Percentiles rank a stretch among this genome's conserved stretches.
Evolutionary conservation across 2,888 invertebrate genomes (phyloP).

Genomic region (Polymixis flavicincta): DNA sequence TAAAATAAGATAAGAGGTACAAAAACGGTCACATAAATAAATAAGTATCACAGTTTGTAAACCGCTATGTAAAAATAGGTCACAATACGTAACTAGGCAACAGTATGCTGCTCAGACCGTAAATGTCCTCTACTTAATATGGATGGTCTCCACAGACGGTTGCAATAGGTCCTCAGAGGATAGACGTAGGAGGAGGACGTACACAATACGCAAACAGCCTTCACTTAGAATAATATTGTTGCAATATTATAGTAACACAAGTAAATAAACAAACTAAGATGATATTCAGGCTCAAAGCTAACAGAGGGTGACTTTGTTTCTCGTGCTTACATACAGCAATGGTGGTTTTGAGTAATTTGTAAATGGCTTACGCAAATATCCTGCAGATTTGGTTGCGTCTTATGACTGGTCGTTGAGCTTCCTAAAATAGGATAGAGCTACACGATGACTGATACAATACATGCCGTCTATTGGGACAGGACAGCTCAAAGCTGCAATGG

Average conservation of each 20-base stretch:
- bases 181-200: not conserved
- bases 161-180: constrained; percentile 36
- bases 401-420: too few species aligned
- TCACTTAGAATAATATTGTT: constrained; percentile 32
- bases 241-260: not conserved
- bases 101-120: not conserved
- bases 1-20: too few species aligned
- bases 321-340: too few species aligned
- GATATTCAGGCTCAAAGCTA: not conserved
- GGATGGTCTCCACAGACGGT: constrained; percentile 21
- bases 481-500: too few species aligned
- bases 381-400: too few species aligned
- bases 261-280: not conserved
- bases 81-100: not conserved
- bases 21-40: too few species aligned
- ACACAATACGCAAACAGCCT: constrained; percentile 29
- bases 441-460: too few species aligned
- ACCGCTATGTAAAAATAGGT: not conserved
- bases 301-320: not conserved
- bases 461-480: too few species aligned
- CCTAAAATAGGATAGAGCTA: too few species aligned
- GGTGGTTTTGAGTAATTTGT: too few species aligned
- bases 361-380: too few species aligned
- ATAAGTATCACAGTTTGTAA: too few species aligned
- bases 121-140: constrained; percentile 31